These are phyloP conservation scores for Cecidostiba fungosa DNA, from an alignment of 2,888 invertebrate species.

Conservation along the genomic window DNA sequence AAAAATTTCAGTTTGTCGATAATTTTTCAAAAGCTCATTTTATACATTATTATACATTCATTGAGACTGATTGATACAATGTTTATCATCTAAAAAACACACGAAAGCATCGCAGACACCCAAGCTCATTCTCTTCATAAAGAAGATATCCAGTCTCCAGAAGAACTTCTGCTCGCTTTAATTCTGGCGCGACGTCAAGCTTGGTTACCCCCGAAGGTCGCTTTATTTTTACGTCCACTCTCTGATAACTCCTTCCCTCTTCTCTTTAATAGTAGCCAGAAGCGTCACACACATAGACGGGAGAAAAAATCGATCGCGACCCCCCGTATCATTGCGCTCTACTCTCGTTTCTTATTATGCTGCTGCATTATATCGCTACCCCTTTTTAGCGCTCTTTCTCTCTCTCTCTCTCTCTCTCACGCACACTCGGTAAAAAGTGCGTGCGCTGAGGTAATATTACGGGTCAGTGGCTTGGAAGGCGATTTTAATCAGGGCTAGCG, in stretches of 20 bases:
- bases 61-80: too few species aligned
- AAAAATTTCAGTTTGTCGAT: neutral
- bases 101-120: neutral
- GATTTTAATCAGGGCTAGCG: constrained; percentile 53
- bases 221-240: constrained; percentile 45
- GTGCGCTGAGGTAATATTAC: constrained; percentile 50
- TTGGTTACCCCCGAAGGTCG: constrained; percentile 47
- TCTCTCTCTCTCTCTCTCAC: neutral
- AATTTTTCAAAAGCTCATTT: neutral
- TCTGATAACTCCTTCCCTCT: neutral
- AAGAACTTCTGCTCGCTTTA: constrained; percentile 11
- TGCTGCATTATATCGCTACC: neutral
- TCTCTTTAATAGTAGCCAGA: neutral
- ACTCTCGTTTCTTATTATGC: neutral
- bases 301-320: constrained; percentile 22
- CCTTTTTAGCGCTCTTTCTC: neutral
- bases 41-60: neutral
- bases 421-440: neutral
- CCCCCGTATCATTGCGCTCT: neutral
- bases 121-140: neutral
- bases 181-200: constrained; percentile 32
- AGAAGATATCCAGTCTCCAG: neutral
- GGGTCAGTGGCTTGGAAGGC: constrained; percentile 51
- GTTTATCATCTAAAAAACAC: too few species aligned
- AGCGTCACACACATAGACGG: neutral